phyloP scores from a whole-genome alignment of 2,113 vertebrate genomes.

The Tachysurus vachellii region DNA sequence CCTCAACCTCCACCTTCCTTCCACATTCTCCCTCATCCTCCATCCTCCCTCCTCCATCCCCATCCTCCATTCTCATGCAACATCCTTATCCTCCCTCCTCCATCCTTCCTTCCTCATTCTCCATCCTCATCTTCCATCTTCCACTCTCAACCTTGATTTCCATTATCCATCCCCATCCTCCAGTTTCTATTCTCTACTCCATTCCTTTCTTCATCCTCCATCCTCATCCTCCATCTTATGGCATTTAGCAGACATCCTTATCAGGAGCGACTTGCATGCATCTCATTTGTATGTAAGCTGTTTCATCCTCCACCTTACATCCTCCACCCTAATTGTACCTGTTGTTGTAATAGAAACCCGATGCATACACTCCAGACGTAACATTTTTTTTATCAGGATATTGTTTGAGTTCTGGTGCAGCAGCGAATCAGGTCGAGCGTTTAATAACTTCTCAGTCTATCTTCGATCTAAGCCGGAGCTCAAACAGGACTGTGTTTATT shows the following conservation, averaged over 20 bases:
- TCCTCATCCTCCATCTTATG: background rate
- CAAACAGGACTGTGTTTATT: background rate
- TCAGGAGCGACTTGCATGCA: too few relatives aligned
- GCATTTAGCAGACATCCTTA: too few relatives aligned
- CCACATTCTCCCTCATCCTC: background rate
- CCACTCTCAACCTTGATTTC: background rate
- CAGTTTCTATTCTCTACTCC: too few relatives aligned
- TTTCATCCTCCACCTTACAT: background rate
- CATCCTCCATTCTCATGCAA: background rate
- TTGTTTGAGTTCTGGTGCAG: background rate
- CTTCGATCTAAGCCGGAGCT: background rate
- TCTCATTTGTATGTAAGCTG: too few relatives aligned
- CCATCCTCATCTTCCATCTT: background rate
- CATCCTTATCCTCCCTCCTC: background rate
- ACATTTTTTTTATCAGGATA: background rate
- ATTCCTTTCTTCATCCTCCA: background rate
- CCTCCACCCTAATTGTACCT: too few relatives aligned
- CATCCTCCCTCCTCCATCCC: background rate
- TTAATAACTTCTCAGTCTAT: background rate
- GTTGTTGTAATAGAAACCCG: too few relatives aligned
- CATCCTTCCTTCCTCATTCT: background rate
- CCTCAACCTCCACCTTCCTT: background rate
- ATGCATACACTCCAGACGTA: background rate
- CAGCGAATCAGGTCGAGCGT: background rate
- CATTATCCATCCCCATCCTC: background rate